Evolutionary conservation across 1,140 invertebrate species (phyloP), one percentile per base, ranked within the genome.

Genomic region (Thereuonema tuberculata): DNA sequence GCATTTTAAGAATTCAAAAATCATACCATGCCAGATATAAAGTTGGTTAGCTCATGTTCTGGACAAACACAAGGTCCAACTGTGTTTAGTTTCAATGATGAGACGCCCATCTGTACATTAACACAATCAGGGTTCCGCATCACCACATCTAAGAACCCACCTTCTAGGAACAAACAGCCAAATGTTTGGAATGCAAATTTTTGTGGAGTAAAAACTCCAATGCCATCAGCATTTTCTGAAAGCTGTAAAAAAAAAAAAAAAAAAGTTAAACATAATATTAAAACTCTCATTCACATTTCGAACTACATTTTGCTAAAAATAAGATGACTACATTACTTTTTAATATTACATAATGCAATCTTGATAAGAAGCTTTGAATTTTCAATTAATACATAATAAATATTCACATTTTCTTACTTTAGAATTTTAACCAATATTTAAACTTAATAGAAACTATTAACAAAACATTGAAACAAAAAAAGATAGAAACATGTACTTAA

Each of bases 101-200:
- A 69, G 47, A 77, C 63, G 21, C 77, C 77, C 57, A 71, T 64
- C 59, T 72, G 70, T 5, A 75, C 61, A 69, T 77, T 76, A 26
- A 72, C 67, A 67, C 70, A 74, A 56, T 71, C 68, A 31, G 69
- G 56, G 21, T 70, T 71, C 53, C 67, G 68, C 31, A 69, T 63
- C 17, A 66, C 69, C 14, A 70, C 65, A 62, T 72, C 72, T 53
- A 72, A 53, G 48, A 70, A 72, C 53, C 68, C 68, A 3, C 76
- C 76, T 60, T 74, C 69, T 20, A 76, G 63, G 3, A 68, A 64
- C 27, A 72, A 60, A 37, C 70, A 64, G 47, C 75, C 54, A 61
- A 77, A 74, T 21, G 75, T 72, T 12, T 65, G 65, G 65, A 74
- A 75, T 53, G 64, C 67, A 28, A 72, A 63, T 56, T 68, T 69